Conservation (phyloP, 2,797 vertebrate species). For the Hippoglossus hippoglossus region DNA sequence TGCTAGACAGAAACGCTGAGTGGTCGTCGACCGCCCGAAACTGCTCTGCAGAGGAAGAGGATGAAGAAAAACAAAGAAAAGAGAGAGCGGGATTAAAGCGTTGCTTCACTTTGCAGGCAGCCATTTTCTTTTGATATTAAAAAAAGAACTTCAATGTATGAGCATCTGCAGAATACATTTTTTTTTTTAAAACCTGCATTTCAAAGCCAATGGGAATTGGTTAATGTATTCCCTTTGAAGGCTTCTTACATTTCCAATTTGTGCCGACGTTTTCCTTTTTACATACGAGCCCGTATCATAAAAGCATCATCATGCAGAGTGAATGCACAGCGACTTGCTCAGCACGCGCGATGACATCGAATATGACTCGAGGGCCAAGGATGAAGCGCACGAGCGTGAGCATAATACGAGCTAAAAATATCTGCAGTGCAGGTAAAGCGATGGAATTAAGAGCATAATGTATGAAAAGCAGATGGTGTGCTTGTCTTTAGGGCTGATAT, state of each 20-base stretch:
- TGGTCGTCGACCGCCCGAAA: neutral
- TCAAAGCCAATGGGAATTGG: conserved; percentile 76
- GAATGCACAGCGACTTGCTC: conserved; percentile 39
- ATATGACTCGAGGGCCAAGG: conserved; percentile 19
- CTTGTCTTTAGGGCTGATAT: conserved; percentile 5
- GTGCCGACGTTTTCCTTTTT: conserved; percentile 60
- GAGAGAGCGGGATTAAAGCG: conserved; percentile 4
- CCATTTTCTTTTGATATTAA: conserved; percentile 46
- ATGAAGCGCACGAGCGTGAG: conserved; percentile 11
- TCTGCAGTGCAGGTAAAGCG: conserved; percentile 1
- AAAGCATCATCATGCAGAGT: conserved; percentile 44
- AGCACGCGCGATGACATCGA: conserved; percentile 24
- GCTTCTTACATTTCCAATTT: conserved; percentile 62
- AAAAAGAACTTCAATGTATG: conserved; percentile 25
- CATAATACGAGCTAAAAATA: conserved; percentile 42
- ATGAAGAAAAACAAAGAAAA: conserved; percentile 28
- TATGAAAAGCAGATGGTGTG: conserved; percentile 24
- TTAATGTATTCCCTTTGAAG: conserved; percentile 79
- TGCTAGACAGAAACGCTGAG: neutral
- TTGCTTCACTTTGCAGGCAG: conserved; percentile 38
- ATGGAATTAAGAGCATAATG: conserved; percentile 3
- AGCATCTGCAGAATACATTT: conserved; percentile 51
- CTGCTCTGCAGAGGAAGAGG: neutral
- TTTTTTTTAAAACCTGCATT: conserved; percentile 62
- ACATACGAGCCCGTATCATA: conserved; percentile 44